Evolutionary conservation across 2,888 invertebrate genomes (phyloP).

Genomic region (Azorinus chamasolen): DNA sequence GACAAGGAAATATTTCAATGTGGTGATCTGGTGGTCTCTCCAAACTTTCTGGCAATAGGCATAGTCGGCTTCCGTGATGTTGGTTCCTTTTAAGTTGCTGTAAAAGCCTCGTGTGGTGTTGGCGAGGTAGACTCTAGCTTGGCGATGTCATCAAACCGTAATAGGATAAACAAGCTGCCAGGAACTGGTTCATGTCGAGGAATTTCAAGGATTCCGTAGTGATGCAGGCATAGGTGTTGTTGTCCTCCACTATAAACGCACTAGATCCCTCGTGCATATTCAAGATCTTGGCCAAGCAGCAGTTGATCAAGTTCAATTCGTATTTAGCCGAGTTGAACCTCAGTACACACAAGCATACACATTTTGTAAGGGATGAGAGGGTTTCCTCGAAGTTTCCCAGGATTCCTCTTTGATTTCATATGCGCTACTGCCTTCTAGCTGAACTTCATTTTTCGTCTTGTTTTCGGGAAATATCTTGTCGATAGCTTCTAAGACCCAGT

Average conservation of each 20-base stretch:
- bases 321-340: too few relatives aligned
- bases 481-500: too few relatives aligned
- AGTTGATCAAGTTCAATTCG: too few relatives aligned
- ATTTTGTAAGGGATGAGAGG: too few relatives aligned
- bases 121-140: conserved; percentile 8
- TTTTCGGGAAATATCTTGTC: too few relatives aligned
- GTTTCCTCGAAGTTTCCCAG: too few relatives aligned
- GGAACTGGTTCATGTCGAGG: conserved; percentile 41
- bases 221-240: conserved; percentile 32
- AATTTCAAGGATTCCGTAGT: conserved; percentile 32
- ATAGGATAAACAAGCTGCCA: conserved; percentile 45
- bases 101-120: conserved; percentile 14
- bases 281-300: too few relatives aligned
- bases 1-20: conserved; percentile 60
- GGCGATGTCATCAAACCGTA: conserved; percentile 9
- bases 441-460: too few relatives aligned
- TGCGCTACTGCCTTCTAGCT: too few relatives aligned
- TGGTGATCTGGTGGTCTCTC: conserved; percentile 50
- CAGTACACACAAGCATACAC: too few relatives aligned
- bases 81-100: conserved; percentile 7
- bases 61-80: conserved; percentile 9
- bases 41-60: conserved; percentile 43
- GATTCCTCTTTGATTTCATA: too few relatives aligned
- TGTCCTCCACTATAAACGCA: conserved; percentile 24
- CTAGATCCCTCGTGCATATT: conserved; percentile 10